Evolutionary conservation across 2,888 invertebrate genomes (phyloP), one percentile per base, ranked within the genome.

Genomic region (Aleiodes testaceus): DNA sequence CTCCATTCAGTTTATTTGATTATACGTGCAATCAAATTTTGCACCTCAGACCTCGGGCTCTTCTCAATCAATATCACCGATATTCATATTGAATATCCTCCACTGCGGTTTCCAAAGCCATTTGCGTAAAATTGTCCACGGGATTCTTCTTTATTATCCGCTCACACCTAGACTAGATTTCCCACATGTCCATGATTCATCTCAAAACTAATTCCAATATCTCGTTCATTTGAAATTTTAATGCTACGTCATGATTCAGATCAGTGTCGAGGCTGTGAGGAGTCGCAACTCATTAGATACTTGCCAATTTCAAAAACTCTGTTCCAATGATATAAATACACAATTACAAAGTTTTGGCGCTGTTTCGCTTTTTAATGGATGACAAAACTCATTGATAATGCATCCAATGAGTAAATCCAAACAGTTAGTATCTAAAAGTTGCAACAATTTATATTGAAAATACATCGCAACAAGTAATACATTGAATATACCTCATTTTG

Each of bases 191-290:
- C 59, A 59, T 16, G 42, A 42, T 59, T 59, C 36, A 59, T 59
- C 42, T 59, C 36, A 7, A 59, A 59, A 9, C 16, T 42, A 36
- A 59, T 59, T 36, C 36, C 36, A 36, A 36, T 36, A 36, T 11
- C 2, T 9, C 9, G 36, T 36, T 36, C 9, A 36, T 36, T 36
- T 59, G 16, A 18, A 59, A 59, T 59, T 42, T 59, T 30, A 0
- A 26, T 36, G 11, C 16, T 14, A 7, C 22, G 55, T 36, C 11
- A n/a, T 53, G 1, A 12, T 36, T 16, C 47, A 14, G 65, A 65
- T 65, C 53, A 70, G 70, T 70, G 70, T 70, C 70, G 70, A 70
- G 70, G 70, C 53, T 65, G 47, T 3, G 16, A 59, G 14, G 16
- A 36, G 11, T 59, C 7, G 59, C 36, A 59, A 59, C 50, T 36